phyloP scores from a whole-genome alignment of 2,888 invertebrate species.

The Odontocerum albicorne region DNA sequence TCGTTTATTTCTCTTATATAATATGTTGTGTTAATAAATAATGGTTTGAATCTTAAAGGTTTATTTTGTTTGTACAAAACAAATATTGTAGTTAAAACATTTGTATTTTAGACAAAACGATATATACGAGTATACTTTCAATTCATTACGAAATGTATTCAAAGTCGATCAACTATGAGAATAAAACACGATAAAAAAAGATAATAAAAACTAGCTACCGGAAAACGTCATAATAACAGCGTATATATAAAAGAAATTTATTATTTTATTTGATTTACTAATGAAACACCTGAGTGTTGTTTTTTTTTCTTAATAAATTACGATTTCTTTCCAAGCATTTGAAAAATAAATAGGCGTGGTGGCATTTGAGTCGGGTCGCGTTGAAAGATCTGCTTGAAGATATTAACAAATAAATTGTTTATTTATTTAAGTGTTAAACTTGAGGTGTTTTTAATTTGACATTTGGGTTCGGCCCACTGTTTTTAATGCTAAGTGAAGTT shows the following conservation, averaged over 20 bases:
- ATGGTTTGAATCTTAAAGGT: no score
- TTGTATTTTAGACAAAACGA: no score
- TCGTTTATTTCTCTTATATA: no score
- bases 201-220: slow-evolving; percentile 1
- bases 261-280: not conserved
- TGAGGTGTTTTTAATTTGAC: slow-evolving; percentile 32
- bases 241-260: not conserved
- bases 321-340: slow-evolving; percentile 11
- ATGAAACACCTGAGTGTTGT: not conserved
- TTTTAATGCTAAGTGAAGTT: slow-evolving; percentile 11
- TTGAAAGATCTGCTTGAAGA: slow-evolving; percentile 13
- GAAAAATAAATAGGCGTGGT: slow-evolving; percentile 20
- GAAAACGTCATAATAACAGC: slow-evolving; percentile 3
- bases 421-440: slow-evolving; percentile 19
- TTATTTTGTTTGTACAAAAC: no score
- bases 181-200: not conserved
- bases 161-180: no score
- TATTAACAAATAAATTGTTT: slow-evolving; percentile 15
- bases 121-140: no score
- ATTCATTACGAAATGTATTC: no score
- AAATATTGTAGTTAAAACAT: no score
- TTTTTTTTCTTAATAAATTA: slow-evolving; percentile 9
- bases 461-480: slow-evolving; percentile 23
- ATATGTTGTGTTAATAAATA: no score
- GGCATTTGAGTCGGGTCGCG: not conserved